Evolutionary conservation across 2,888 invertebrate genomes (phyloP), one percentile per base, ranked within the genome.

Genomic region (Rhodophaea formosa): DNA sequence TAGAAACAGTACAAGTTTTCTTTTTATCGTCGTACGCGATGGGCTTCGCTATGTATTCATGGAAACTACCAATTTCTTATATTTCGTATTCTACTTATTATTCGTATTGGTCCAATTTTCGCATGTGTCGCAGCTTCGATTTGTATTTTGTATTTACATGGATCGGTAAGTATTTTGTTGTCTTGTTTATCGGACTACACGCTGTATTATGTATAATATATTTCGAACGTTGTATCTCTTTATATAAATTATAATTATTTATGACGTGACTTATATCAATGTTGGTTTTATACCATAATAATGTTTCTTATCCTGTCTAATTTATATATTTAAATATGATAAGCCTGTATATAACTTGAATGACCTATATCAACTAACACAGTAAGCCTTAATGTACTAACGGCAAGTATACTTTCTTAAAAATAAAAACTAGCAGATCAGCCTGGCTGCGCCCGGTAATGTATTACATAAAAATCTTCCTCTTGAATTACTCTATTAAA

Each of bases 21-120:
- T 72, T 70, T 59, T 57, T 54, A 74, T 82, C 77, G 84, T 84
- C 75, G 79, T 76, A 74, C 83, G 79, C 82, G 65, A 77, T 84
- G 83, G 80, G 85, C 84, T 86, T 75, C 64, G 75, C 74, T 77
- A 70, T 71, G 71, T 76, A 56, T 43, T 39, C 49, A 49, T 56
- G 65, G 71, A 69, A 64, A 68, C 63, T 69, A 72, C 49, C 49
- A 68, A 64, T 69, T 66, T 56, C 62, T 66, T 45, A 58, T 62
- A 60, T 63, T 66, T 64, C 35, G 60, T 61, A 68, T 57, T 58
- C 62, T 62, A 64, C 63, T 60, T 62, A 58, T 69, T 64, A 66
- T 60, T 62, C 59, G 60, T 66, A 61, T 68, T 64, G 30, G 44
- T 54, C 63, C 63, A 62, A 61, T 66, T 68, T 53, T 67, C 60